Evolutionary conservation across 1,140 invertebrate genomes (phyloP), one percentile per base, ranked within the genome.

Genomic region (Eubasilissa regina): DNA sequence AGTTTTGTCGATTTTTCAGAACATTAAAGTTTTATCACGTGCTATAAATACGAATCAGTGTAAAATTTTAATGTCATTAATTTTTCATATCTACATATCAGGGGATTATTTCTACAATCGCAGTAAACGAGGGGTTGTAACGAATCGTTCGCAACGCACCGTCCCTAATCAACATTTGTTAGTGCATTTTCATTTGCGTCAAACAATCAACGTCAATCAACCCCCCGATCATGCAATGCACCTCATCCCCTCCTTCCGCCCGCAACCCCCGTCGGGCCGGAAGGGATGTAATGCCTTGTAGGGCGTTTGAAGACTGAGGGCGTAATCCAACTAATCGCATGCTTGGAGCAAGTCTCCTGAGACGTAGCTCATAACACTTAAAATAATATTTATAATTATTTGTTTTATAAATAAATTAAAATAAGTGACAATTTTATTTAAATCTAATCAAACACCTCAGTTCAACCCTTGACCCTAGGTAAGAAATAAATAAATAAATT

Each of bases 131-230:
- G 62, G 62, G 62, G 58, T 25, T 44, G 35, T 66, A 11, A 43
- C 19, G 25, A 45, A 66, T 66, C 43, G 62, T 45, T 66, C 58
- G 21, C 43, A 4, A n/a, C 62, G 43, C 62, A 66, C 62, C 21
- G 21, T 62, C 43, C 15, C 75, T 43, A 35, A 68, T 68, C 66
- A 77, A 64, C 75, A 77, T 66, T 77, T 53, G 75, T 77, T 48
- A 77, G 55, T 77, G 75, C 75, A 58, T 77, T 77, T 77, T 77
- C 75, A 77, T 77, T 77, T 53, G 58, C 56, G 75, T 77, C 75
- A 77, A 66, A 77, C 75, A 77, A 77, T 77, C 75, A 77, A 51
- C 56, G 75, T 77, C 75, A 77, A 77, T 62, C 58, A 66, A n/a
- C 45, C 60, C 44, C n/a, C 15, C 60, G 75, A 77, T 77, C 74